A percentile compares a stretch with the other conserved stretches of the same genome.
phyloP scores from a whole-genome alignment of 1,140 invertebrate species.

The Bombyx mori region DNA sequence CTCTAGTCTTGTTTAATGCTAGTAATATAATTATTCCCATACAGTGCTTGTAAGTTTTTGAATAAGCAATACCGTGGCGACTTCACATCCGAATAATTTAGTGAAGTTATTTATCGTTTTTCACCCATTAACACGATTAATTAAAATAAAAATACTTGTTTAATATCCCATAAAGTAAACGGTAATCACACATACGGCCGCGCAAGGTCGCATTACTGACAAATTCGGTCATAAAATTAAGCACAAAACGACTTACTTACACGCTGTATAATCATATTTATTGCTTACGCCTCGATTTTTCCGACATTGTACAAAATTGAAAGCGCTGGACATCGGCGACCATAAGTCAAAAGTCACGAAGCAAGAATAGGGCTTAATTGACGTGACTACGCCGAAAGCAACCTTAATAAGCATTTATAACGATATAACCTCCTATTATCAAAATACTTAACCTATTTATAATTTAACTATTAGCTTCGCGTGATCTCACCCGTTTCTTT shows the following conservation, averaged over 20 bases:
- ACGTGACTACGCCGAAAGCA: conserved; percentile 44
- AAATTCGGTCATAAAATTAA: conserved; percentile 18
- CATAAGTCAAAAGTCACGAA: conserved; percentile 67
- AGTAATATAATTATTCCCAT: too few species aligned
- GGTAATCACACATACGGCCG: too few species aligned
- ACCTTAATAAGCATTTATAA: conserved; percentile 58
- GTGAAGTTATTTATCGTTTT: too few species aligned
- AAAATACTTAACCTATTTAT: conserved; percentile 62
- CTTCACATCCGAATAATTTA: too few species aligned
- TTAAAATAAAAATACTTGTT: too few species aligned
- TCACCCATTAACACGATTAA: too few species aligned
- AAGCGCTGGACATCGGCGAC: conserved; percentile 50
- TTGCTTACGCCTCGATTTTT: conserved; percentile 30
- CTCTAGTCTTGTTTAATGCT: too few species aligned
- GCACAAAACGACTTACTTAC: conserved; percentile 20
- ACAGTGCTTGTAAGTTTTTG: too few species aligned
- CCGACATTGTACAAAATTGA: conserved; percentile 41
- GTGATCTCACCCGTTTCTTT: too few species aligned
- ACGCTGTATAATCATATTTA: conserved; percentile 44
- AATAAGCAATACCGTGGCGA: too few species aligned
- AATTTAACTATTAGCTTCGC: conserved; percentile 5
- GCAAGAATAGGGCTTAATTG: conserved; percentile 45
- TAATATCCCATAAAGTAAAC: too few species aligned
- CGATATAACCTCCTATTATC: conserved; percentile 52
- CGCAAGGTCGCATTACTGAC: conserved; percentile 1